A percentile compares a stretch with the other conserved stretches of the same genome.
Evolutionary conservation across 2,888 invertebrate species (phyloP).

Genomic region (Dromius quadrimaculatus): DNA sequence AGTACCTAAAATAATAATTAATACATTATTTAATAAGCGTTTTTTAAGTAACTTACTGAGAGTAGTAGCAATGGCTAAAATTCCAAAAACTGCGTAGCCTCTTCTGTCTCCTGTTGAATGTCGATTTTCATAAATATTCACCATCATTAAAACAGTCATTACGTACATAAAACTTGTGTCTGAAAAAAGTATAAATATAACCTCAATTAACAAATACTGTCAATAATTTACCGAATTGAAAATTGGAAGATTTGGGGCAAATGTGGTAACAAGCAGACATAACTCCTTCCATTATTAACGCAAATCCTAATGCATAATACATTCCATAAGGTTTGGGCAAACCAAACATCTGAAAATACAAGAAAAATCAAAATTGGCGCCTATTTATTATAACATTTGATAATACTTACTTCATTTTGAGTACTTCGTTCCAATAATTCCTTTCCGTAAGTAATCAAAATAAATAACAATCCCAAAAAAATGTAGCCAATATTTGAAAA

Average conservation of each 20-base stretch:
- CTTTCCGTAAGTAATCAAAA: slow-evolving; percentile 74
- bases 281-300: slow-evolving; percentile 87
- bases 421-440: slow-evolving; percentile 61
- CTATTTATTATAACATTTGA: not conserved
- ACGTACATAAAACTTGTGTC: slow-evolving; percentile 96
- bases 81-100: slow-evolving; percentile 82
- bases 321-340: slow-evolving; percentile 85
- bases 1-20: slow-evolving; percentile 31
- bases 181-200: no score
- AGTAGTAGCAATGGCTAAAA: slow-evolving; percentile 80
- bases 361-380: slow-evolving; percentile 7
- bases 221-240: slow-evolving; percentile 83
- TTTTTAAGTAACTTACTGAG: slow-evolving; percentile 67
- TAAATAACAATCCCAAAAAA: slow-evolving; percentile 81
- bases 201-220: not conserved
- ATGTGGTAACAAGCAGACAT: slow-evolving; percentile 91
- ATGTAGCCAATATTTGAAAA: slow-evolving; percentile 88
- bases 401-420: slow-evolving; percentile 65
- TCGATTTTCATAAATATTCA: slow-evolving; percentile 88
- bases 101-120: slow-evolving; percentile 89
- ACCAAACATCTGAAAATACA: slow-evolving; percentile 70
- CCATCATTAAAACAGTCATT: slow-evolving; percentile 85
- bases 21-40: not conserved
- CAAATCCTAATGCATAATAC: slow-evolving; percentile 88
- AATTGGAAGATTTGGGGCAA: slow-evolving; percentile 90